These are phyloP conservation scores for Mixornis gularis DNA, from an alignment of 2,113 vertebrate species.

Conservation along the genomic window DNA sequence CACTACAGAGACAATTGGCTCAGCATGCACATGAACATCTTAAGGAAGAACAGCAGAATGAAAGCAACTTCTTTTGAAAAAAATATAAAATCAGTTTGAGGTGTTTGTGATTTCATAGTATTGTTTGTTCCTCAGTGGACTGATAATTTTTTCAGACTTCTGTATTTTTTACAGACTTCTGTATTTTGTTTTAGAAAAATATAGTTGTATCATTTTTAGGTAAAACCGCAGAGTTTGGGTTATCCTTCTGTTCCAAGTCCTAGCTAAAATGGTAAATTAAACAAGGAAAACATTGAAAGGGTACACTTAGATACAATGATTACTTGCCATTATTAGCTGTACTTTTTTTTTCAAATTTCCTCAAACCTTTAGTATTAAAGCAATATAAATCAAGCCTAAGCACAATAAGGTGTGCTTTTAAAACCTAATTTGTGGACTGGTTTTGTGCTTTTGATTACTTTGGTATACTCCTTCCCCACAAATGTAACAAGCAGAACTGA, in stretches of 20 bases:
- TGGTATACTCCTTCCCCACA: not conserved
- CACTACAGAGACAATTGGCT: not conserved
- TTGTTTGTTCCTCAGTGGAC: not conserved
- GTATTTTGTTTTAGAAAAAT: not conserved
- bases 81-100: not conserved
- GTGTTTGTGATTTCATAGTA: not conserved
- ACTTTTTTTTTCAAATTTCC: not conserved
- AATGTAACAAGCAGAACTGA: not conserved
- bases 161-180: not conserved
- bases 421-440: not conserved
- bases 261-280: not conserved
- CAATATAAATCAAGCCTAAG: not conserved
- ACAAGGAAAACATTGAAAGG: not conserved
- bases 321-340: not conserved
- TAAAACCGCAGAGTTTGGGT: not conserved
- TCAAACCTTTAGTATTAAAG: not conserved
- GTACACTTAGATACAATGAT: not conserved
- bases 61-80: not conserved
- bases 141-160: not conserved
- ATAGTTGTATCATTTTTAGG: not conserved
- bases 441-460: not conserved
- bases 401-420: not conserved
- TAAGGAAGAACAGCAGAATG: not conserved
- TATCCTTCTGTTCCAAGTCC: not conserved
- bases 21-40: not conserved